phyloP scores from a whole-genome alignment of 1,140 invertebrate species.

The Subanguina moxae region DNA sequence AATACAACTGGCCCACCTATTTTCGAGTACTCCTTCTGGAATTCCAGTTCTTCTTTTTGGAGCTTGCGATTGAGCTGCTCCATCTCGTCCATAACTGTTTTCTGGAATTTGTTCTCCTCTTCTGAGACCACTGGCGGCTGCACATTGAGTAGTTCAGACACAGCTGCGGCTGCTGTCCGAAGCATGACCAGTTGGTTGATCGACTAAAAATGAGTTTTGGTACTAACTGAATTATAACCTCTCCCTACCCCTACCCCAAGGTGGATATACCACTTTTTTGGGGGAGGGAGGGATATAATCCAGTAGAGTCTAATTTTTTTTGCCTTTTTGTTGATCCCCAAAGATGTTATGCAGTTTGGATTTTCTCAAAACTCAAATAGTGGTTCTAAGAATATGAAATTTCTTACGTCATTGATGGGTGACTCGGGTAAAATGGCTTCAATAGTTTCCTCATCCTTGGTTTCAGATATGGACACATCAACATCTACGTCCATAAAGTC shows the following conservation, averaged over 20 bases:
- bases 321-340: too few species aligned
- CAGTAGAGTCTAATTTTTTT: too few species aligned
- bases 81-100: conserved; percentile 2
- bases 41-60: background rate
- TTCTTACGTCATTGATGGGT: conserved; percentile 12
- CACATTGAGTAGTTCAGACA: background rate
- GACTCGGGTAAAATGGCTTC: conserved; percentile 26
- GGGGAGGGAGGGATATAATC: too few species aligned
- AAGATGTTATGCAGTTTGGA: too few species aligned
- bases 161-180: background rate
- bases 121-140: background rate
- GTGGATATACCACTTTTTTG: too few species aligned
- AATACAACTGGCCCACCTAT: background rate
- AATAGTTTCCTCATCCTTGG: conserved; percentile 19
- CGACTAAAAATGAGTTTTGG: background rate
- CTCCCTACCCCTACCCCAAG: too few species aligned
- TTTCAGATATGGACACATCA: conserved; percentile 6
- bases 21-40: background rate
- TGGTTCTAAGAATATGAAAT: too few species aligned
- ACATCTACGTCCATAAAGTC: conserved; percentile 36
- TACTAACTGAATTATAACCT: too few species aligned
- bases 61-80: background rate
- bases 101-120: background rate
- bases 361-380: too few species aligned
- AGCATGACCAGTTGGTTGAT: background rate